These are phyloP conservation scores for Polypedilum vanderplanki DNA, from an alignment of 1,140 invertebrate genomes.

Conservation along the genomic window DNA sequence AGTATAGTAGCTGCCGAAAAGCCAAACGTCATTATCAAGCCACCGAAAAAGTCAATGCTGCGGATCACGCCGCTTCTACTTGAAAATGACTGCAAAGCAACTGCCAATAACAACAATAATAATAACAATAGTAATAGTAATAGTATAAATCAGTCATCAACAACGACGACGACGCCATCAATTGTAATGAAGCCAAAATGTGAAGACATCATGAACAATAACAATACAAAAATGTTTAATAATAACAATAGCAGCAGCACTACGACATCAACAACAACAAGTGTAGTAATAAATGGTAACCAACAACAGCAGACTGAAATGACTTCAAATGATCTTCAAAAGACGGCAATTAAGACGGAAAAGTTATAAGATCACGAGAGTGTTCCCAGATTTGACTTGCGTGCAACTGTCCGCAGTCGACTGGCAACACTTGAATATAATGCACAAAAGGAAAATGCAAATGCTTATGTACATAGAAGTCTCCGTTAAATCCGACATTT, in stretches of 20 bases:
- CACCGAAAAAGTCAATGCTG: conserved; percentile 8
- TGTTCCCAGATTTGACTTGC: conserved; percentile 23
- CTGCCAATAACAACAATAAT: conserved; percentile 20
- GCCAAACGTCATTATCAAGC: conserved; percentile 13
- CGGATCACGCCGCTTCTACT: conserved; percentile 20
- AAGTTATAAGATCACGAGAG: conserved; percentile 24
- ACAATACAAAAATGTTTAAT: conserved; percentile 12
- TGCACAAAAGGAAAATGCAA: not conserved
- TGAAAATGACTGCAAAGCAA: conserved; percentile 4
- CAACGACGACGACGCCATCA: not conserved
- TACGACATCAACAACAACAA: not conserved
- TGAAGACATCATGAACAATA: conserved; percentile 24
- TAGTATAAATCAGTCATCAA: not conserved
- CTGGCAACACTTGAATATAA: conserved; percentile 24
- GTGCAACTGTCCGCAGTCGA: not conserved
- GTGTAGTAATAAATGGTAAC: not conserved
- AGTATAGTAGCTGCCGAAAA: not conserved
- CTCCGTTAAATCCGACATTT: not conserved
- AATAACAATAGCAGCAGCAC: not conserved
- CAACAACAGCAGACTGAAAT: conserved; percentile 7
- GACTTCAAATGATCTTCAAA: not conserved
- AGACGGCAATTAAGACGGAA: conserved; percentile 21
- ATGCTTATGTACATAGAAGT: not conserved
- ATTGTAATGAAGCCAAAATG: conserved; percentile 22
- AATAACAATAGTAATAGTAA: not conserved